Conservation (phyloP, 2,888 invertebrate genomes). For the Nymphalis c-album region DNA sequence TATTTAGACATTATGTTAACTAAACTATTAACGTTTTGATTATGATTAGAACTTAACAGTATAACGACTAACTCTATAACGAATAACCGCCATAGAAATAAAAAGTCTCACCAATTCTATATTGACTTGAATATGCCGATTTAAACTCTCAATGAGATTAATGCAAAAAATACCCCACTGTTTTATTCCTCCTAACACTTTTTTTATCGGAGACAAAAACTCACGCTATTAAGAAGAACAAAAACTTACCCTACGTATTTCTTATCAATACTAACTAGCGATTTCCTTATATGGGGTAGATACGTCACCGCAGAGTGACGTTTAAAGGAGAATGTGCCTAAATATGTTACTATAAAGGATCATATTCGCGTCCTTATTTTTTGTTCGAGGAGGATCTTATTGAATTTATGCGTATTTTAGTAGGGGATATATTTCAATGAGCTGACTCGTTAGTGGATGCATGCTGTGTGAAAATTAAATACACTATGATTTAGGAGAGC, state of each 20-base stretch:
- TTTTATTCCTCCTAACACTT: not conserved
- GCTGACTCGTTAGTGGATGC: conserved; percentile 34
- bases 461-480: conserved; percentile 39
- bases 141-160: not conserved
- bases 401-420: conserved; percentile 15
- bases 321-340: not conserved
- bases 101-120: too few species aligned
- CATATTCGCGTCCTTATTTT: not conserved
- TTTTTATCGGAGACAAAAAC: conserved; percentile 2
- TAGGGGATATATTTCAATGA: conserved; percentile 35
- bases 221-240: conserved; percentile 6
- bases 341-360: not conserved
- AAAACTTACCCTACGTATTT: conserved; percentile 21
- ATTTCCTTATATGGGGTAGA: conserved; percentile 36
- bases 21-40: too few species aligned
- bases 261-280: conserved; percentile 37
- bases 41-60: too few species aligned
- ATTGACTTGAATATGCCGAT: too few species aligned
- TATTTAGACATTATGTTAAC: too few species aligned
- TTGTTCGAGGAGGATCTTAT: conserved; percentile 1
- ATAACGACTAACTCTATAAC: too few species aligned
- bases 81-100: too few species aligned
- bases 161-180: not conserved
- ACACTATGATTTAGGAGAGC: conserved; percentile 32
- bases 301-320: conserved; percentile 16